These are phyloP conservation scores for Proterorhinus semilunaris DNA, from an alignment of 2,113 vertebrate genomes.

Conservation along the genomic window DNA sequence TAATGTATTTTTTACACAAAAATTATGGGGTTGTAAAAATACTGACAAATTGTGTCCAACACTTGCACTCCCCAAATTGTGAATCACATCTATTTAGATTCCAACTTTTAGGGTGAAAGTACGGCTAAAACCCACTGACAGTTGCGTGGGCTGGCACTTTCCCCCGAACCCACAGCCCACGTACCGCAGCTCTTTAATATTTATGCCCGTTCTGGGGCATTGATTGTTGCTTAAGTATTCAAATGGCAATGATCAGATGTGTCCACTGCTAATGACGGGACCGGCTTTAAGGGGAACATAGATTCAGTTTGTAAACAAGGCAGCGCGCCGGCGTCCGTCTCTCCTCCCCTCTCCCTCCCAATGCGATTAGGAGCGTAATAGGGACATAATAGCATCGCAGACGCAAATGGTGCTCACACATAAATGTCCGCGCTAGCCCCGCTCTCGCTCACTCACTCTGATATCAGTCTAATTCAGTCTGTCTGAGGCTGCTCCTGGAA, in stretches of 20 bases:
- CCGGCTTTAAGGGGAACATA: conserved; percentile 29
- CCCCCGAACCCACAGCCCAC: neutral
- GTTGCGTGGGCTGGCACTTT: neutral
- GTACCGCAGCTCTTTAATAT: conserved; percentile 29
- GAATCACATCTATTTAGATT: neutral
- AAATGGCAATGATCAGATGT: conserved; percentile 27
- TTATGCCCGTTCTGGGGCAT: conserved; percentile 12
- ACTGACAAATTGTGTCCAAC: too few relatives aligned
- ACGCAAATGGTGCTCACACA: conserved; percentile 36
- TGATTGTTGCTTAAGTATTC: conserved; percentile 32
- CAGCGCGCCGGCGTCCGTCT: conserved; percentile 16
- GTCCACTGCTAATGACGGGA: conserved; percentile 31
- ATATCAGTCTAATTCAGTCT: conserved; percentile 34
- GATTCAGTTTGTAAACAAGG: conserved; percentile 51
- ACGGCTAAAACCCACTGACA: neutral
- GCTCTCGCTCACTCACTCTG: neutral
- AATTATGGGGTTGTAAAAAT: too few relatives aligned
- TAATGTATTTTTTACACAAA: too few relatives aligned
- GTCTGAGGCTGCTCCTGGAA: conserved; percentile 46
- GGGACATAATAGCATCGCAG: conserved; percentile 39
- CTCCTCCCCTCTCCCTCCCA: conserved; percentile 16
- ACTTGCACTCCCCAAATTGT: too few relatives aligned
- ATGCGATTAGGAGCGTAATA: conserved; percentile 47
- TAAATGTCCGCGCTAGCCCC: conserved; percentile 1
- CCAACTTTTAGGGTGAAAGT: neutral